Base-by-base conservation (phyloP, 2,797 vertebrate genomes). In the Melanotaenia pygmaea region DNA sequence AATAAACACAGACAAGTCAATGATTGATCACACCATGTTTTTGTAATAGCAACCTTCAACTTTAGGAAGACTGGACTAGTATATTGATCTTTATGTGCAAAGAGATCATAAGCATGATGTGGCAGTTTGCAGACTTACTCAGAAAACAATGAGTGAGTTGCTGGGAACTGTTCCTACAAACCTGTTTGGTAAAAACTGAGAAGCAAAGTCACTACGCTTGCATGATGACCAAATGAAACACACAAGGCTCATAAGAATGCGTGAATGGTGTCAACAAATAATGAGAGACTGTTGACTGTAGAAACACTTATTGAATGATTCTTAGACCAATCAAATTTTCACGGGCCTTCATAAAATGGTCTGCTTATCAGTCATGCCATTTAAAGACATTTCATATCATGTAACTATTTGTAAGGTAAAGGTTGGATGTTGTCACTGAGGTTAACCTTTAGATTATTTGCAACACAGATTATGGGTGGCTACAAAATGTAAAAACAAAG, bases 41-140 rank as follows among this genome's bases (percentile, higher is more conserved):
- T 53, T 50, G 37, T 59, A 80, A 83, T 47, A 30, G 43, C 51
- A 79, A 67, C 70, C 66, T 81, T 86, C 56, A 74, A 69, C 70
- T 75, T 74, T 56, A 67, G n/a, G 35, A 5, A 22, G 40, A 37
- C 50, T 60, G 16, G 16, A 3, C 16, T 4, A 18, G 61, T 4
- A 0, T 5, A 64, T 26, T 0, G 4, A 56, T 34, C 13, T 16
- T 28, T 40, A 54, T 22, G 20, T 37, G 2, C 62, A 61, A 58
- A 63, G 13, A 70, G 18, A 59, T 11, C 26, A 24, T 7, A 30
- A 1, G 20, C 56, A 67, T 20, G 5, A 24, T 3, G 11, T 28
- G 7, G 28, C 0, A 34, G 28, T 50, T 30, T 38, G 12, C 26
- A 69, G 34, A 43, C 34, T 56, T 53, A 64, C 47, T 51, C 9